Percentiles rank a stretch among this genome's conserved stretches.
phyloP scores from a whole-genome alignment of 2,797 vertebrate species.

The Clarias platycephalus region DNA sequence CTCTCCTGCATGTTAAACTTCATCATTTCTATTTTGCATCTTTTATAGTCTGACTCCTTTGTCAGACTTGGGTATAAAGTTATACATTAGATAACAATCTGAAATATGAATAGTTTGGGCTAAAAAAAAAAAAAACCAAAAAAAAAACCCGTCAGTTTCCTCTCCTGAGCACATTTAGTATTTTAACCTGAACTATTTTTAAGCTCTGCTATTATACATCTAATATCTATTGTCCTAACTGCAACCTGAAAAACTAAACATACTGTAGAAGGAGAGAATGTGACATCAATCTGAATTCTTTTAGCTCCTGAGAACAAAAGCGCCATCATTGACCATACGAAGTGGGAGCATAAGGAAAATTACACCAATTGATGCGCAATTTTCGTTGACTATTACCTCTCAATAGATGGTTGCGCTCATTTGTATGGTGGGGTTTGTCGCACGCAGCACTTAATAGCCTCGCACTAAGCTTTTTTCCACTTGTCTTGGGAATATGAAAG shows the following conservation, averaged over 20 bases:
- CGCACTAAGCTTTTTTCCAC: neutral
- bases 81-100: neutral
- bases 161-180: neutral
- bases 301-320: slow-evolving; percentile 17
- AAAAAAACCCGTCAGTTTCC: neutral
- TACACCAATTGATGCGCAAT: slow-evolving; percentile 36
- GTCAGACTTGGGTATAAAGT: too few relatives aligned
- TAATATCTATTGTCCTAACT: neutral
- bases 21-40: neutral
- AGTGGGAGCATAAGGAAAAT: slow-evolving; percentile 37
- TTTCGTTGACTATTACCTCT: slow-evolving; percentile 30
- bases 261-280: neutral
- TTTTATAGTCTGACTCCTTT: neutral
- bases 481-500: slow-evolving; percentile 25
- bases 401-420: slow-evolving; percentile 9
- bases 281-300: slow-evolving; percentile 9
- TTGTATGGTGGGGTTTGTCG: slow-evolving; percentile 28
- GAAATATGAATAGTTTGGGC: neutral
- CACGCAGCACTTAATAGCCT: slow-evolving; percentile 16
- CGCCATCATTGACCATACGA: slow-evolving; percentile 16
- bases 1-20: neutral
- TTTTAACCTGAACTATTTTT: neutral
- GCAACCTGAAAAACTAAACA: neutral
- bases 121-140: neutral
- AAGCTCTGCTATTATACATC: neutral